Evolutionary conservation across 2,113 vertebrate genomes (phyloP).

Genomic region (Dasyurus viverrinus): DNA sequence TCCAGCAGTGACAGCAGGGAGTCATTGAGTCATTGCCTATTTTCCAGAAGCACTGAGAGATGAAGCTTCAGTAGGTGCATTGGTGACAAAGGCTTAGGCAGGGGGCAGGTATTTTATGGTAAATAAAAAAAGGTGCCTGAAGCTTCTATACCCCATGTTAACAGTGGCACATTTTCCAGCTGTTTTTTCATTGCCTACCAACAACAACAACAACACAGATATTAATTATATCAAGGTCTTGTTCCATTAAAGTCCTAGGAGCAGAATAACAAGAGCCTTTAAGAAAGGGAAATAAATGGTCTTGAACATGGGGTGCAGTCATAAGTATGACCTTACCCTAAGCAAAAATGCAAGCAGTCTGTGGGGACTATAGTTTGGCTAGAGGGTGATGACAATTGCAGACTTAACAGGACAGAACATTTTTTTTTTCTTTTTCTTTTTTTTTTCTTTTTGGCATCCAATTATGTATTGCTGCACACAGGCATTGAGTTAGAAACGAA

Average conservation of each 20-base stretch:
- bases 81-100: neutral
- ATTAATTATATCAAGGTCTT: slow-evolving; percentile 40
- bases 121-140: slow-evolving; percentile 8
- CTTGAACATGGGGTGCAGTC: slow-evolving; percentile 24
- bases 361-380: neutral
- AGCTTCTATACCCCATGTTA: slow-evolving; percentile 38
- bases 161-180: neutral
- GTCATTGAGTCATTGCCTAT: slow-evolving; percentile 1
- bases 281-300: slow-evolving; percentile 49
- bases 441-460: slow-evolving; percentile 50
- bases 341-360: neutral
- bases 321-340: slow-evolving; percentile 6
- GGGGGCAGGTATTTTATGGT: slow-evolving; percentile 32
- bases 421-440: neutral
- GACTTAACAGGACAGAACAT: slow-evolving; percentile 33
- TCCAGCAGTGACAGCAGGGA: neutral
- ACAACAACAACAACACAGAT: slow-evolving; percentile 48
- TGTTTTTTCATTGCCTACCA: slow-evolving; percentile 4
- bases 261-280: slow-evolving; percentile 33
- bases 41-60: neutral
- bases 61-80: neutral
- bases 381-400: slow-evolving; percentile 20
- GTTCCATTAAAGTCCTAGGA: slow-evolving; percentile 52
- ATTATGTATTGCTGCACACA: slow-evolving; percentile 64
- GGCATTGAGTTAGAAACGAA: slow-evolving; percentile 68